Evolutionary conservation across 2,113 vertebrate genomes (phyloP).

Genomic region (Panthera tigris): DNA sequence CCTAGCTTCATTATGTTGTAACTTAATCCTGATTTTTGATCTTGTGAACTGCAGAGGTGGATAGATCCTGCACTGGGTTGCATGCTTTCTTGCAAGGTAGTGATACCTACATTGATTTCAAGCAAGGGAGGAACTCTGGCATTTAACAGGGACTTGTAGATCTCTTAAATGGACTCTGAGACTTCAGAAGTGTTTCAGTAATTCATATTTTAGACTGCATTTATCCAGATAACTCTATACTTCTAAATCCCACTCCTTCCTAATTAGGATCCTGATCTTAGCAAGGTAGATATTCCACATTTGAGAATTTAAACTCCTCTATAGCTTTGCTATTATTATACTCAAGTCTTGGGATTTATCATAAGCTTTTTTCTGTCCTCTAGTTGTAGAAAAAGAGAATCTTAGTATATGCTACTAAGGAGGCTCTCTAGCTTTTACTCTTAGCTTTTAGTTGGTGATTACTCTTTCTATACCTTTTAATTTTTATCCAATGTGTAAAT

Average conservation of each 20-base stretch:
- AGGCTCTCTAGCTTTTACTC: background rate
- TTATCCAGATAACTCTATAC: background rate
- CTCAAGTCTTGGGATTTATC: background rate
- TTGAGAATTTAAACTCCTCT: background rate
- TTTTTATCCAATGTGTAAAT: background rate
- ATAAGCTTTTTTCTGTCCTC: background rate
- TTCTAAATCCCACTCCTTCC: background rate
- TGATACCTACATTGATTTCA: background rate
- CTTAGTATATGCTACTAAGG: background rate
- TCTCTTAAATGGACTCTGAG: background rate
- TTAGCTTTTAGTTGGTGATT: background rate
- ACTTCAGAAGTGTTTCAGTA: background rate
- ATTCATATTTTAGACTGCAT: background rate
- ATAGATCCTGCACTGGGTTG: background rate
- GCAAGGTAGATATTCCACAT: background rate
- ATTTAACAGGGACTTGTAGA: background rate
- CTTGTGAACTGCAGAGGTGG: background rate
- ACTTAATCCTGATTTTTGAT: background rate
- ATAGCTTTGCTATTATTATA: background rate
- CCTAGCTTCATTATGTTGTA: background rate
- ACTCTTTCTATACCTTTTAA: background rate
- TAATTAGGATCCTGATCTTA: background rate
- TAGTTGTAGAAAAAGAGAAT: background rate
- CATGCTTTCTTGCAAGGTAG: background rate
- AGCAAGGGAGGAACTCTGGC: background rate